Evolutionary conservation across 2,113 vertebrate genomes (phyloP).

Genomic region (Cottus gobio): DNA sequence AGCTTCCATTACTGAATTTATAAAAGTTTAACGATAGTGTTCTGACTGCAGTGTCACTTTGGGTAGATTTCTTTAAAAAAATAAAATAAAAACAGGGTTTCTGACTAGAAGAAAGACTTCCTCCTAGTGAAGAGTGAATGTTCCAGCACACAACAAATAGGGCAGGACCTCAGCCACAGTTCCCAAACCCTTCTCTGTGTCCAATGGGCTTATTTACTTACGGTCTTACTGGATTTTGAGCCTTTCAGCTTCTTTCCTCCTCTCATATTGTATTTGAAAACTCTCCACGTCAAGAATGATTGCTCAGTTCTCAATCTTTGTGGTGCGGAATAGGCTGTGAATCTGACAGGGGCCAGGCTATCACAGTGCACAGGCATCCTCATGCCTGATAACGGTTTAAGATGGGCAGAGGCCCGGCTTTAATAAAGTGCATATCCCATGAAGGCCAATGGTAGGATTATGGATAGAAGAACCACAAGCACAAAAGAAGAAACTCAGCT

Average conservation of each 20-base stretch:
- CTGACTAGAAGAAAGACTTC: slow-evolving; percentile 41
- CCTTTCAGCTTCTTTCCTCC: slow-evolving; percentile 74
- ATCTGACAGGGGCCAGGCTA: slow-evolving; percentile 74
- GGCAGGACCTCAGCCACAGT: slow-evolving; percentile 68
- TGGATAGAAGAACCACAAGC: slow-evolving; percentile 65
- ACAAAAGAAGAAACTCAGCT: slow-evolving; percentile 68
- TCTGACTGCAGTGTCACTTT: slow-evolving; percentile 56
- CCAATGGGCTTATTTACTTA: slow-evolving; percentile 82
- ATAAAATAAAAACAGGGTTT: slow-evolving; percentile 31
- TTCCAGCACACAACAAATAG: slow-evolving; percentile 70
- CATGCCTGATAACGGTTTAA: slow-evolving; percentile 69
- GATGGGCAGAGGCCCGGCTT: slow-evolving; percentile 55
- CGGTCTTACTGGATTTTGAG: slow-evolving; percentile 77
- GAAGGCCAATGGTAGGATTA: slow-evolving; percentile 72
- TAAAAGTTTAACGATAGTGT: slow-evolving; percentile 69
- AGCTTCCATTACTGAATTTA: slow-evolving; percentile 38
- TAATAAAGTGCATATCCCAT: slow-evolving; percentile 68
- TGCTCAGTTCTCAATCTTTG: slow-evolving; percentile 78
- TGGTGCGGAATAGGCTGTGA: slow-evolving; percentile 49
- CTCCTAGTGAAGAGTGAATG: slow-evolving; percentile 43
- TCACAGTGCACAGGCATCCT: slow-evolving; percentile 71
- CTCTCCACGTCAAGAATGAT: slow-evolving; percentile 75
- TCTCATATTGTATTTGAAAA: slow-evolving; percentile 80
- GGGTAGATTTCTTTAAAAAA: slow-evolving; percentile 36
- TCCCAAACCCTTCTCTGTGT: slow-evolving; percentile 74